A percentile compares a stretch with the other conserved stretches of the same genome.
Conservation (phyloP, 2,113 vertebrate species). For the Scalopus aquaticus region DNA sequence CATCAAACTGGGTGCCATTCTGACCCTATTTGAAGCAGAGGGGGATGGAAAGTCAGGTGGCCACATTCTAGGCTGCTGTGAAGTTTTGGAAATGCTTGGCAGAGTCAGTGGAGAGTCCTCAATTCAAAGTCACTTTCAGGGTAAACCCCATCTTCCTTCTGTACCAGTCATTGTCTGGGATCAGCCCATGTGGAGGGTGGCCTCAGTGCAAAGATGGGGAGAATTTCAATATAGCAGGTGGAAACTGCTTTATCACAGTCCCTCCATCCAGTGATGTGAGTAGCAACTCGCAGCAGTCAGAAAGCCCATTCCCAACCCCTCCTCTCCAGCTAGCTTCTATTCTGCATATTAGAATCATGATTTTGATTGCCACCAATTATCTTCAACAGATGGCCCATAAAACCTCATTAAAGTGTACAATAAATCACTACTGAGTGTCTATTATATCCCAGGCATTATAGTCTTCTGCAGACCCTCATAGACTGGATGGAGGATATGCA, state of each 20-base stretch:
- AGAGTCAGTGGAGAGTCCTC: not conserved
- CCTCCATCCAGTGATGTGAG: not conserved
- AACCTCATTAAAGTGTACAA: not conserved
- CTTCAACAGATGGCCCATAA: not conserved
- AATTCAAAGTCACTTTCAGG: not conserved
- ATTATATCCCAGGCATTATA: not conserved
- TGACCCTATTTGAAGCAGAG: not conserved
- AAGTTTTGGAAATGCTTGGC: not conserved
- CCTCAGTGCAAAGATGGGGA: not conserved
- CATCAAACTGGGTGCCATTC: not conserved
- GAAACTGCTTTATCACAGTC: accelerated
- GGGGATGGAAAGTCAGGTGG: not conserved
- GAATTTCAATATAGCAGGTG: not conserved
- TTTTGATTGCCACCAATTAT: not conserved
- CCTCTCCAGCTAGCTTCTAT: not conserved
- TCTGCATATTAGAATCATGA: not conserved
- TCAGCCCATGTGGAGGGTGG: not conserved
- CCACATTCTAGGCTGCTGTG: not conserved
- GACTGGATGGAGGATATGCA: not conserved
- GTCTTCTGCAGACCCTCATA: not conserved
- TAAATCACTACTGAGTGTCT: not conserved
- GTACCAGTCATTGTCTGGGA: not conserved
- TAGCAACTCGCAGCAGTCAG: not conserved
- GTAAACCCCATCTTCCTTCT: not conserved
- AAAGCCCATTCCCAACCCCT: not conserved